A percentile compares a stretch with the other conserved stretches of the same genome.
Evolutionary conservation across 2,797 vertebrate genomes (phyloP).

Genomic region (Holocentrus rufus): DNA sequence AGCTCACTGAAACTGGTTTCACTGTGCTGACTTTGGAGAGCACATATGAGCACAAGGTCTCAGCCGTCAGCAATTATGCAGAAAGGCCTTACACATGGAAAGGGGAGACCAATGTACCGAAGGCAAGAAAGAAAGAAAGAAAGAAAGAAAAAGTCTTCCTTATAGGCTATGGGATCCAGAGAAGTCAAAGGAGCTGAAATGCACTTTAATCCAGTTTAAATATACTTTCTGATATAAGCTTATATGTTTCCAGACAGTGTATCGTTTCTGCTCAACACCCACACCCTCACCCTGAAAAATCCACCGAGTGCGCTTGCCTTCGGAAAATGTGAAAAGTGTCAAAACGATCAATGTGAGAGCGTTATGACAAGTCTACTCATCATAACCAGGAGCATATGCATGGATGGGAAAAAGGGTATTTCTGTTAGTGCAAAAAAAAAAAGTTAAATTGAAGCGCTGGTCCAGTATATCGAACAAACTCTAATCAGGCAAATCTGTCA

Average conservation of each 20-base stretch:
- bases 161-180: background rate
- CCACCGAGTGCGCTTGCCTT: slow-evolving; percentile 48
- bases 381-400: slow-evolving; percentile 67
- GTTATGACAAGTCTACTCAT: slow-evolving; percentile 58
- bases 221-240: slow-evolving; percentile 31
- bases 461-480: slow-evolving; percentile 30
- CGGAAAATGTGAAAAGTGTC: slow-evolving; percentile 55
- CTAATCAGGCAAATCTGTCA: slow-evolving; percentile 6
- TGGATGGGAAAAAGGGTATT: slow-evolving; percentile 23
- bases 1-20: slow-evolving; percentile 1
- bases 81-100: slow-evolving; percentile 15
- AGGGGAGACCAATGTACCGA: slow-evolving; percentile 1
- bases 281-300: background rate
- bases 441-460: background rate
- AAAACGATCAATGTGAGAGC: slow-evolving; percentile 56
- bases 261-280: slow-evolving; percentile 38
- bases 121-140: background rate
- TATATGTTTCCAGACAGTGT: slow-evolving; percentile 44
- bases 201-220: slow-evolving; percentile 34
- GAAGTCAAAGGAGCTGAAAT: slow-evolving; percentile 6
- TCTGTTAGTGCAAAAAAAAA: background rate
- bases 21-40: slow-evolving; percentile 37
- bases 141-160: background rate
- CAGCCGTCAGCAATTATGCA: slow-evolving; percentile 17
- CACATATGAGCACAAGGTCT: slow-evolving; percentile 26